Evolutionary conservation across 2,888 invertebrate genomes (phyloP).

Genomic region (Caradrina kadenii): DNA sequence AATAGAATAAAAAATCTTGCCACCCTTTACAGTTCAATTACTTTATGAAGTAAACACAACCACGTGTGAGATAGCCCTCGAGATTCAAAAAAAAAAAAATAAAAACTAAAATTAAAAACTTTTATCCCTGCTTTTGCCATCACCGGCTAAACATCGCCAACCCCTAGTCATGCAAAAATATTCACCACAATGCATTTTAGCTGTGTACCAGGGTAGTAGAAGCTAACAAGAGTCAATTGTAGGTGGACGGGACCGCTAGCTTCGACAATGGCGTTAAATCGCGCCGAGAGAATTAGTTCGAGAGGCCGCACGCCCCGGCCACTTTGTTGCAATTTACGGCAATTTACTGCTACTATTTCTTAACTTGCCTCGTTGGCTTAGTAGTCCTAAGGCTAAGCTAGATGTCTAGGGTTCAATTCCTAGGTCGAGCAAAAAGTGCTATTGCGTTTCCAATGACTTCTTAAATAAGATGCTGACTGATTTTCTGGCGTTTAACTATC

Average conservation of each 20-base stretch:
- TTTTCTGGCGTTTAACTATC: not conserved
- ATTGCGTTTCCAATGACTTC: too few relatives aligned
- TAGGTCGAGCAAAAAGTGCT: too few relatives aligned
- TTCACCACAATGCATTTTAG: constrained; percentile 43
- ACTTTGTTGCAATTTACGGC: constrained; percentile 82
- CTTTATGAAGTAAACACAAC: not conserved
- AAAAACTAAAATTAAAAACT: not conserved
- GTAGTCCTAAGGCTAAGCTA: too few relatives aligned
- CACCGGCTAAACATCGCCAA: not conserved
- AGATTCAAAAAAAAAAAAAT: too few relatives aligned
- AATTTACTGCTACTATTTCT: constrained; percentile 73
- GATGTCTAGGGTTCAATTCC: too few relatives aligned
- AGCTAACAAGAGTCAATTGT: constrained; percentile 73
- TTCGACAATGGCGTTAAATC: constrained; percentile 77
- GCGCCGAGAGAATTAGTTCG: constrained; percentile 76
- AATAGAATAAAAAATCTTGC: not conserved
- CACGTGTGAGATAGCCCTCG: not conserved
- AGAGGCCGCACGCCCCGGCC: constrained; percentile 71
- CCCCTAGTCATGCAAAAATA: constrained; percentile 9
- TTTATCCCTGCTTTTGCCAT: not conserved
- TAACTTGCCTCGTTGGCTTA: too few relatives aligned
- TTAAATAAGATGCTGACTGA: too few relatives aligned
- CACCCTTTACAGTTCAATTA: not conserved
- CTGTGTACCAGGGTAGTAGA: constrained; percentile 63
- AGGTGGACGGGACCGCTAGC: constrained; percentile 61